Evolutionary conservation across 2,797 vertebrate species (phyloP).

Genomic region (Sebastes kiyomatsui): DNA sequence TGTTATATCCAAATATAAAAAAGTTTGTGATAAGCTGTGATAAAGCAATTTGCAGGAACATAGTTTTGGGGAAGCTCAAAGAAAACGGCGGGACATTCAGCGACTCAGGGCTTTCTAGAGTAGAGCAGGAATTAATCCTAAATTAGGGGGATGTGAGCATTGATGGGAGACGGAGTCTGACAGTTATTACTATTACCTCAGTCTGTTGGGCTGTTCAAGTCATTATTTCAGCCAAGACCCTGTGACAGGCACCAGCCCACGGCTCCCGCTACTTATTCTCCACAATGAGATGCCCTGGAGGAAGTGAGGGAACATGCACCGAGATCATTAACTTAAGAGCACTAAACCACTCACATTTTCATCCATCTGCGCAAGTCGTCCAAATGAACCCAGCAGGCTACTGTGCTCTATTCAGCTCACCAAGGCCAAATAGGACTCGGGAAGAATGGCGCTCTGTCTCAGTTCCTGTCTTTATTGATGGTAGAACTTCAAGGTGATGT

Average conservation of each 20-base stretch:
- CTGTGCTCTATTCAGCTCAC: slow-evolving; percentile 27
- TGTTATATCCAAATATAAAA: neutral
- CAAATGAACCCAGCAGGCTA: slow-evolving; percentile 54
- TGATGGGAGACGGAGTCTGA: slow-evolving; percentile 72
- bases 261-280: slow-evolving; percentile 62
- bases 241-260: slow-evolving; percentile 67
- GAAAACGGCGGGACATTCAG: slow-evolving; percentile 36
- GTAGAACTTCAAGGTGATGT: slow-evolving; percentile 44
- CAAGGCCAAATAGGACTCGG: slow-evolving; percentile 38
- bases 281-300: slow-evolving; percentile 67
- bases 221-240: slow-evolving; percentile 76
- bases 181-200: slow-evolving; percentile 73
- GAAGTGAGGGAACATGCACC: slow-evolving; percentile 63
- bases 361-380: slow-evolving; percentile 56
- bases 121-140: slow-evolving; percentile 70
- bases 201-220: slow-evolving; percentile 68
- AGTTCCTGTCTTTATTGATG: slow-evolving; percentile 28
- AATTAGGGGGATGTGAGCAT: slow-evolving; percentile 71
- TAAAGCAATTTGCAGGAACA: slow-evolving; percentile 32
- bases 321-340: slow-evolving; percentile 74
- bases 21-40: slow-evolving; percentile 24
- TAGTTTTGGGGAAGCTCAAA: slow-evolving; percentile 43
- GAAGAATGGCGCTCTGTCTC: slow-evolving; percentile 12
- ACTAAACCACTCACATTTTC: slow-evolving; percentile 64
- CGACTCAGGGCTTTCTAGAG: slow-evolving; percentile 40